Evolutionary conservation across 92 coral and sea anemone species (phyloP).

Genomic region (Epizoanthus rinbou): DNA sequence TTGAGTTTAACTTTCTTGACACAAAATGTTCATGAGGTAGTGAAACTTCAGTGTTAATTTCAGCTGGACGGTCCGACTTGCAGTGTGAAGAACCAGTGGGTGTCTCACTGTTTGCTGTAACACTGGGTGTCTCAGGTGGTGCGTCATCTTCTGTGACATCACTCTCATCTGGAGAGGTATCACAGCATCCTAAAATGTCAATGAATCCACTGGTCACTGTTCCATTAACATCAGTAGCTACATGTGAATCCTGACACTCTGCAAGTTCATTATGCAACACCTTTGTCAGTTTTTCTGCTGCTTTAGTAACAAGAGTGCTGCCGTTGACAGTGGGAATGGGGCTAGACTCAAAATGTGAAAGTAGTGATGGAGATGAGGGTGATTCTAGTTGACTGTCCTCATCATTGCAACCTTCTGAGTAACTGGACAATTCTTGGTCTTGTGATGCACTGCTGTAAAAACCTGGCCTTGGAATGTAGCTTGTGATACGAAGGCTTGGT

Average conservation of each 20-base stretch:
- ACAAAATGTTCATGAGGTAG: not conserved
- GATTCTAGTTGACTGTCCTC: not conserved
- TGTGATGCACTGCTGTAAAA: not conserved
- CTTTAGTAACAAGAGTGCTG: not conserved
- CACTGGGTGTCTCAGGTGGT: not conserved
- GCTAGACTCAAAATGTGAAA: not conserved
- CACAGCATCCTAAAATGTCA: not conserved
- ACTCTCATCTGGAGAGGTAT: constrained; percentile 15
- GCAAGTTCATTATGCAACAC: not conserved
- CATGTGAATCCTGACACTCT: constrained; percentile 14
- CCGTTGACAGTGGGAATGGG: not conserved
- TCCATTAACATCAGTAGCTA: not conserved
- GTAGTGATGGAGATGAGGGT: constrained; percentile 32
- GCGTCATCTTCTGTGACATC: constrained; percentile 29
- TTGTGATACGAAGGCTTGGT: constrained; percentile 3
- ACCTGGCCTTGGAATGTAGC: not conserved
- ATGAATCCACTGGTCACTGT: too few relatives aligned
- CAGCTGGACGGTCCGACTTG: not conserved
- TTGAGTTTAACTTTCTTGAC: not conserved
- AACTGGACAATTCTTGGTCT: not conserved
- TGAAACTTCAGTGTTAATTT: not conserved
- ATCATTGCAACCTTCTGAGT: not conserved
- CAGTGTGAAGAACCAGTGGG: not conserved
- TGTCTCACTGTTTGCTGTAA: not conserved
- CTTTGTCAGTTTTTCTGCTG: not conserved